Percentiles rank a stretch among this genome's conserved stretches.
phyloP scores from a whole-genome alignment of 2,113 vertebrate genomes.

The Anolis sagrei region DNA sequence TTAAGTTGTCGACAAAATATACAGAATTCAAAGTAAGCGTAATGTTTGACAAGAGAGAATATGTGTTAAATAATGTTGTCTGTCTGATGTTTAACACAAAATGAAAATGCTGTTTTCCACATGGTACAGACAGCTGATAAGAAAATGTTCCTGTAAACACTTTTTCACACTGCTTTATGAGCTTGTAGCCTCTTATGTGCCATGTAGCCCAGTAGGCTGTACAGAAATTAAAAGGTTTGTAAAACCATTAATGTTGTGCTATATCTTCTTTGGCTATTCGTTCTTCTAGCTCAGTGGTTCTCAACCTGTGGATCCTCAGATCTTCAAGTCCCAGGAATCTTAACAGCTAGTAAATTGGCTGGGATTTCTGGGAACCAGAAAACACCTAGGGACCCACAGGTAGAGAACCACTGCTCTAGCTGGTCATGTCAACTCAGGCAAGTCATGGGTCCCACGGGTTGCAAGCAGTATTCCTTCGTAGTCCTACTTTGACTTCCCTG shows the following conservation, averaged over 20 bases:
- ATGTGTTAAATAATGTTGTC: conserved; percentile 40
- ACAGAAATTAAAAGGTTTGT: background rate
- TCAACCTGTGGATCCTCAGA: no score
- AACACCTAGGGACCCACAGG: no score
- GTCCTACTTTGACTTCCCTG: no score
- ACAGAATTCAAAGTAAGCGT: conserved; percentile 46
- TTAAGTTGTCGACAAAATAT: conserved; percentile 59
- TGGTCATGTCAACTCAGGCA: no score
- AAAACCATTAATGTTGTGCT: conserved; percentile 11
- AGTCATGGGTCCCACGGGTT: no score
- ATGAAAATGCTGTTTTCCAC: conserved; percentile 51
- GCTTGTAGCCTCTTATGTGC: background rate
- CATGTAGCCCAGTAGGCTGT: background rate
- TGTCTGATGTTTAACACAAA: conserved; percentile 58
- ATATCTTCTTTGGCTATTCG: no score
- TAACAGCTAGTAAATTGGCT: no score
- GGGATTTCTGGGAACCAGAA: no score
- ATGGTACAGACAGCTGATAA: conserved; percentile 29
- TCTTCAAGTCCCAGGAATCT: no score
- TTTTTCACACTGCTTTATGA: conserved; percentile 29
- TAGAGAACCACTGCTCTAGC: no score
- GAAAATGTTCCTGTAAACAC: conserved; percentile 46
- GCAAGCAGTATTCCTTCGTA: no score
- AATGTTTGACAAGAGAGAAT: conserved; percentile 61
- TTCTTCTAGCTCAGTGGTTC: no score